Base-by-base conservation (phyloP, 2,888 invertebrate species). In the Nymphalis polychloros region DNA sequence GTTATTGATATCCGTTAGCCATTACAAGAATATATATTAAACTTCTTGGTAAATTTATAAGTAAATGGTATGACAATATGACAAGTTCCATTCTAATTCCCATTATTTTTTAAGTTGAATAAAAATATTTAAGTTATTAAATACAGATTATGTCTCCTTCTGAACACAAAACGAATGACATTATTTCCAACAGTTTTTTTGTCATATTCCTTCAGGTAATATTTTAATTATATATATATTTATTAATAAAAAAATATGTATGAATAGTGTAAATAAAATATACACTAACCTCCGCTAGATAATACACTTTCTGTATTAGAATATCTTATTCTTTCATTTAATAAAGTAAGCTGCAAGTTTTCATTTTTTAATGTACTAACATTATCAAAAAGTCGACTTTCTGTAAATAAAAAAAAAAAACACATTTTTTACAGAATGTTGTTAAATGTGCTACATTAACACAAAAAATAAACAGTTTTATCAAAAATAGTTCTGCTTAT, bases 341-440 rank as follows among this genome's bases (percentile, higher is more conserved):
- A 96, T 72, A 98, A 94, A 16, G 96, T 96, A 48, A 98, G 90
- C 76, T 97, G 97, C 35, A 97, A 92, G 85, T 98, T 98, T 89
- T 98, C 97, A 76, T 95, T 93, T 81, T 96, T 95, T 67, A 98
- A 87, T 55, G 95, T 94, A 78, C 96, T 96, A 27, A 96, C 95
- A 87, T 94, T 95, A 83, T 98, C 98, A 87, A 97, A 96, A 59
- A 98, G 90, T 76, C 96, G 95, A 87, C 97, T 97, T 88, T 98
- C 98, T 98, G 90, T 70, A 94, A 93, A 75, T 73, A 57, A 69
- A 52, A 66, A 57, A 69, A 52, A 66, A n/a, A 46, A 31, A 20
- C 16, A 55, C 16, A 31, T 17, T 20, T 16, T n/a, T 53, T 59
- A 62, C 47, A 47, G 49, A 27, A n/a, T 49, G 2, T 31, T 46